phyloP scores from a whole-genome alignment of 2,113 vertebrate genomes.

The Hippoglossus stenolepis region DNA sequence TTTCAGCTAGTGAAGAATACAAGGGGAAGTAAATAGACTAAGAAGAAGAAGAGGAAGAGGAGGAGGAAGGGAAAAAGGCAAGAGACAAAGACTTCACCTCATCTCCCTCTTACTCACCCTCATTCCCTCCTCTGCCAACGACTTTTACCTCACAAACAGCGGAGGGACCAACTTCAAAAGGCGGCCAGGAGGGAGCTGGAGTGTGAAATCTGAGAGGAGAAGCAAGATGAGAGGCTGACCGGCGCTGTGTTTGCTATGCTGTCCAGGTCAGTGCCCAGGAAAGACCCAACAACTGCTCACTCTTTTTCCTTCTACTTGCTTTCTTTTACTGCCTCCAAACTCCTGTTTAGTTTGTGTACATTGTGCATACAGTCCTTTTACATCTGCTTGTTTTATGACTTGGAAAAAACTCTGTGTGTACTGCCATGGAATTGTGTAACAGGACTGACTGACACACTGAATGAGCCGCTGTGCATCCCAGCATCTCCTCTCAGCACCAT shows the following conservation, averaged over 20 bases:
- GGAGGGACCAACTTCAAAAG: constrained; percentile 62
- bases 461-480: constrained; percentile 28
- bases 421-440: not conserved
- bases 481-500: constrained; percentile 7
- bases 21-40: constrained; percentile 49
- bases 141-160: constrained; percentile 50
- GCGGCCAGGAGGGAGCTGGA: constrained; percentile 56
- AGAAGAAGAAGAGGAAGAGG: constrained; percentile 27
- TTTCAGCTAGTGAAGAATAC: constrained; percentile 48
- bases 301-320: constrained; percentile 6
- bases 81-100: constrained; percentile 29
- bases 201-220: constrained; percentile 68
- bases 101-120: constrained; percentile 23
- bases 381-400: not conserved
- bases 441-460: constrained; percentile 10
- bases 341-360: not conserved
- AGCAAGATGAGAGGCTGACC: constrained; percentile 54
- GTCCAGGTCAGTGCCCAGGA: constrained; percentile 70
- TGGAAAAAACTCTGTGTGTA: not conserved
- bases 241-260: constrained; percentile 34
- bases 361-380: not conserved
- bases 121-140: constrained; percentile 58
- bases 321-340: constrained; percentile 1
- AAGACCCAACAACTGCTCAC: constrained; percentile 23
- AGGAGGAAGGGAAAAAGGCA: constrained; percentile 21